phyloP scores from a whole-genome alignment of 2,113 vertebrate genomes.

The Hucho hucho region DNA sequence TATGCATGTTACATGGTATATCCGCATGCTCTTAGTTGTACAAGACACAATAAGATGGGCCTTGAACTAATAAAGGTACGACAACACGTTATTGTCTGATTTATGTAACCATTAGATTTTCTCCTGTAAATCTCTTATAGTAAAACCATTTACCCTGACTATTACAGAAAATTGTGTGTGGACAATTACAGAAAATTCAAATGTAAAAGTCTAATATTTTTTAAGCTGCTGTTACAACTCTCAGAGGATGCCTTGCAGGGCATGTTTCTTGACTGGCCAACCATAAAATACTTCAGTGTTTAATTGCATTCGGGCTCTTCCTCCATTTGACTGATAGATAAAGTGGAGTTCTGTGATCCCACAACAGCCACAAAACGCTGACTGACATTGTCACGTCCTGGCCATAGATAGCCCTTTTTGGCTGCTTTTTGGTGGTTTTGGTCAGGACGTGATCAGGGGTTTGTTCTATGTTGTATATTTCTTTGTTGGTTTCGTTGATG shows the following conservation, averaged over 20 bases:
- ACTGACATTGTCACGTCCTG: no score
- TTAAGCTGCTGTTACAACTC: conserved; percentile 7
- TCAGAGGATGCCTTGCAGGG: conserved; percentile 11
- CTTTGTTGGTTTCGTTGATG: no score
- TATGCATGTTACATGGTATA: no score
- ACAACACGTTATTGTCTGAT: background rate
- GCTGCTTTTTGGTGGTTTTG: no score
- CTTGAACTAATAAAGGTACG: no score
- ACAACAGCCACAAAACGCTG: conserved; percentile 7
- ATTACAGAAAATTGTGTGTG: no score
- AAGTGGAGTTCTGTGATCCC: conserved; percentile 3
- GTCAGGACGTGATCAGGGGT: no score
- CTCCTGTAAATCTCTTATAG: background rate
- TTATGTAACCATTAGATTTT: background rate
- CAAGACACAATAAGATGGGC: no score
- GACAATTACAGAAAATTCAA: conserved; percentile 16
- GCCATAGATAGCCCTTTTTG: no score
- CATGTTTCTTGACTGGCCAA: conserved; percentile 11
- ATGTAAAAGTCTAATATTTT: conserved; percentile 16
- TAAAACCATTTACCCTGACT: conserved; percentile 24
- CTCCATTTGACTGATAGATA: conserved; percentile 11
- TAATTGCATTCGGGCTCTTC: conserved; percentile 33
- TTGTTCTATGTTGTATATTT: no score
- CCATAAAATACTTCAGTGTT: conserved; percentile 33
- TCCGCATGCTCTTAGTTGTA: no score